Percentiles rank a stretch among this genome's conserved stretches.
These are phyloP conservation scores for Hesperia comma DNA, from an alignment of 2,888 invertebrate species.

Conservation along the genomic window DNA sequence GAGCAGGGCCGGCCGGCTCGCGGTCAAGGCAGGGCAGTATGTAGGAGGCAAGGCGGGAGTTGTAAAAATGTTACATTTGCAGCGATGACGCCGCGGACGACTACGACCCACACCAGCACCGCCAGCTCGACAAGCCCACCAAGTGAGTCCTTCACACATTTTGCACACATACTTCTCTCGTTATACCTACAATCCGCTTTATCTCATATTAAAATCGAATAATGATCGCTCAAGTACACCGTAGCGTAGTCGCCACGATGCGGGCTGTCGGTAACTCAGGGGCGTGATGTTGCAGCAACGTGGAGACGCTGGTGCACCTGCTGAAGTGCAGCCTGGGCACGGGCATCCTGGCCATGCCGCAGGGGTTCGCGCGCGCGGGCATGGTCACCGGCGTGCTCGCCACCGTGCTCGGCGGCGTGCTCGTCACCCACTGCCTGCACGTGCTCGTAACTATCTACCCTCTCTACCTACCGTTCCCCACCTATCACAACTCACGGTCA, in stretches of 20 bases:
- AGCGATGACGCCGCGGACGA: slow-evolving; percentile 65
- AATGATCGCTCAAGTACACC: too few species aligned
- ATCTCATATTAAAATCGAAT: too few species aligned
- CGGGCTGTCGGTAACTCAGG: too few species aligned
- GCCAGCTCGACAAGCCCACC: slow-evolving; percentile 86
- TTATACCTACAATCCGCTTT: too few species aligned
- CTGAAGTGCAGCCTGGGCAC: slow-evolving; percentile 96
- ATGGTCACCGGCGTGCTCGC: slow-evolving; percentile 88
- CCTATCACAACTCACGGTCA: too few species aligned
- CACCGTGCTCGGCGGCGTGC: slow-evolving; percentile 89
- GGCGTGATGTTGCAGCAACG: slow-evolving; percentile 83
- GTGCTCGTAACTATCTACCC: slow-evolving; percentile 82
- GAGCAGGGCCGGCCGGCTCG: too few species aligned
- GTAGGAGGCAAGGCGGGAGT: too few species aligned
- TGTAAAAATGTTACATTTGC: slow-evolving; percentile 18
- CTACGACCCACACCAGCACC: slow-evolving; percentile 86
- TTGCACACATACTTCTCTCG: too few species aligned
- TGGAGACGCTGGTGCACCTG: slow-evolving; percentile 92
- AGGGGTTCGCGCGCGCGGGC: slow-evolving; percentile 90
- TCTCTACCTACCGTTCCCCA: too few species aligned
- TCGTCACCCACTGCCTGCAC: slow-evolving; percentile 95
- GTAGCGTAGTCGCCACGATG: too few species aligned
- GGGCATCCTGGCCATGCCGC: slow-evolving; percentile 95
- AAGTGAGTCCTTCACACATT: slow-evolving; percentile 76
- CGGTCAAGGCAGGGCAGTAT: too few species aligned